These are phyloP conservation scores for Ypsolopha scabrella DNA, from an alignment of 2,888 invertebrate species.

Conservation along the genomic window DNA sequence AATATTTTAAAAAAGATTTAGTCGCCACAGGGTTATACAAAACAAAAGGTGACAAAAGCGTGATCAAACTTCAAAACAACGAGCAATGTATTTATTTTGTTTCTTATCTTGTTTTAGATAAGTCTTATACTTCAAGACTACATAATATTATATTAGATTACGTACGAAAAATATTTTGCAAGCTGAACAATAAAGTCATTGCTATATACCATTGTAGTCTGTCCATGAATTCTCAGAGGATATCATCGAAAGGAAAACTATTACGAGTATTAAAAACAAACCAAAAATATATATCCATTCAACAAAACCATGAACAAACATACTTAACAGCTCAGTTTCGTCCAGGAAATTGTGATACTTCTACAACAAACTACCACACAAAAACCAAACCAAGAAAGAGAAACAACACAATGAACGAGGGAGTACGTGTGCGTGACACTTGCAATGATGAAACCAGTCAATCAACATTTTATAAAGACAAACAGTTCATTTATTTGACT, in stretches of 20 bases:
- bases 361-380: conserved; percentile 25
- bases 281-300: neutral
- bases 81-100: conserved; percentile 37
- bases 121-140: too few relatives aligned
- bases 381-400: conserved; percentile 8
- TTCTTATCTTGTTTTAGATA: neutral
- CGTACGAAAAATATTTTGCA: too few relatives aligned
- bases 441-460: conserved; percentile 9
- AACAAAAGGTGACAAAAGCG: conserved; percentile 55
- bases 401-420: conserved; percentile 7
- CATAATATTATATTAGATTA: too few relatives aligned
- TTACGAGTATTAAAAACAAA: neutral
- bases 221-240: conserved; percentile 33
- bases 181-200: conserved; percentile 35
- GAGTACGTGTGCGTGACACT: conserved; percentile 5
- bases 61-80: conserved; percentile 35
- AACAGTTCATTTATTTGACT: too few relatives aligned
- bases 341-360: conserved; percentile 34
- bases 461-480: too few relatives aligned
- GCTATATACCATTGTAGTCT: conserved; percentile 33
- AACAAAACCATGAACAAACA: neutral
- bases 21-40: conserved; percentile 62
- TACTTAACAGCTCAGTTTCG: conserved; percentile 48
- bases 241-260: too few relatives aligned
- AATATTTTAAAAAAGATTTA: conserved; percentile 6